Base-by-base conservation (phyloP, 2,888 invertebrate genomes). In the Baccha elongata region DNA sequence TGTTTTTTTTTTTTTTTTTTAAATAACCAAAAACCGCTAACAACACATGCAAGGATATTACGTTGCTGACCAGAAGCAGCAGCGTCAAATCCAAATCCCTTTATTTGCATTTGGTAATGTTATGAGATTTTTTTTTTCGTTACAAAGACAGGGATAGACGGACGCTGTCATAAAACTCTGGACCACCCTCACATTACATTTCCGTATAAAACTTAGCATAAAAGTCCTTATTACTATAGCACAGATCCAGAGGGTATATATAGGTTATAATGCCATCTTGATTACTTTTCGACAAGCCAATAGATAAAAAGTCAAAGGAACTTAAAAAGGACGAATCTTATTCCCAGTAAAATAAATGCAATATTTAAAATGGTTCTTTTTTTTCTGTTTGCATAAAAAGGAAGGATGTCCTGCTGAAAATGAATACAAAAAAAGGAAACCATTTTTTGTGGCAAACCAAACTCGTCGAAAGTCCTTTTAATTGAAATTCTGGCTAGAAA, bases 51-150 rank as follows among this genome's bases (percentile, higher is more conserved):
- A 79, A 53, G 29, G 60, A 55, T 64, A 48, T 55, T 21, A 37
- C 32, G n/a, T 29, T 23, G 23, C n/a, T 19, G 5, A 3, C 29
- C 10, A 13, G 26, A 26, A 42, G 44, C 32, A 17, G 13, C 15
- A 29, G n/a, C 52, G 26, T 26, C 40, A 35, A 74, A 62, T 68
- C 17, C 35, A 50, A 68, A 55, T 69, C 74, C 74, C 37, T 80
- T 80, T 69, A 74, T 80, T 80, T 80, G 74, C 68, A 80, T 80
- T 58, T 58, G 74, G 58, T 64, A 69, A 58, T 68, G 42, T 23
- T 8, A 58, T 42, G 53, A 62, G 55, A 10, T 62, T 26, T 37
- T 23, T 46, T 8, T 26, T 5, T 32, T 8, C 19, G 4, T 53
- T 35, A 29, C 32, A 13, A n/a, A 19, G 53, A 53, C n/a, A n/a